These are phyloP conservation scores for Drosophila dunni DNA, from an alignment of 1,140 invertebrate genomes.

Conservation along the genomic window DNA sequence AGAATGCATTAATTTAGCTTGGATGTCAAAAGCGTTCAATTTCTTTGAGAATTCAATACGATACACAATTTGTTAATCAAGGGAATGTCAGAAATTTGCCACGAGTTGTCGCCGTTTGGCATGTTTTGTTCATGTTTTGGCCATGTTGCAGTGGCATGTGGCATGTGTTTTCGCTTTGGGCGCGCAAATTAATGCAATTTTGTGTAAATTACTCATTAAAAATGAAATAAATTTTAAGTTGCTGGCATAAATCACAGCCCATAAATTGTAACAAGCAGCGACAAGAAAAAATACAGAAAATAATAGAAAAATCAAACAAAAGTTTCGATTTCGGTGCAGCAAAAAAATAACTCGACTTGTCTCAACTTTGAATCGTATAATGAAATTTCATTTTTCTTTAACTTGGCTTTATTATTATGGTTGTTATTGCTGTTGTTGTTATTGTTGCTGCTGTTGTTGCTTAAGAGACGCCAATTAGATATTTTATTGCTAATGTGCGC, in stretches of 20 bases:
- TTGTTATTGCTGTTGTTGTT: constrained; percentile 17
- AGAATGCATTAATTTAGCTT: constrained; percentile 36
- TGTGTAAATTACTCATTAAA: constrained; percentile 84
- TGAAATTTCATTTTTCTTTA: constrained; percentile 70
- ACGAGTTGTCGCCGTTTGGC: constrained; percentile 62
- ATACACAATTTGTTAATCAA: constrained; percentile 64
- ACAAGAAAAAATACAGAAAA: constrained; percentile 31
- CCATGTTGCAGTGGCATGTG: constrained; percentile 55
- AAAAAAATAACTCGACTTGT: neutral
- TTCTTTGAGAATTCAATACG: constrained; percentile 47
- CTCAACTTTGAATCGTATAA: constrained; percentile 44
- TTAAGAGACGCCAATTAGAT: constrained; percentile 74
- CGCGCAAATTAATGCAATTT: constrained; percentile 81
- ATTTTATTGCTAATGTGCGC: constrained; percentile 82
- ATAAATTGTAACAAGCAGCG: constrained; percentile 67
- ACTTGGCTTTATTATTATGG: constrained; percentile 30
- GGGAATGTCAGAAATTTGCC: constrained; percentile 81
- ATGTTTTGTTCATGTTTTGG: constrained; percentile 1
- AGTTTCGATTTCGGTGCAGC: constrained; percentile 66
- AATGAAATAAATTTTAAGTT: constrained; percentile 75
- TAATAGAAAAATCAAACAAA: constrained; percentile 53
- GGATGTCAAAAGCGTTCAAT: constrained; percentile 19
- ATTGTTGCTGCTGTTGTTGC: constrained; percentile 37
- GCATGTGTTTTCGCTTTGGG: constrained; percentile 53
- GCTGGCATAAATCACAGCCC: constrained; percentile 75